Conservation (phyloP, 2,113 vertebrate genomes). For the Pygathrix nemaeus region DNA sequence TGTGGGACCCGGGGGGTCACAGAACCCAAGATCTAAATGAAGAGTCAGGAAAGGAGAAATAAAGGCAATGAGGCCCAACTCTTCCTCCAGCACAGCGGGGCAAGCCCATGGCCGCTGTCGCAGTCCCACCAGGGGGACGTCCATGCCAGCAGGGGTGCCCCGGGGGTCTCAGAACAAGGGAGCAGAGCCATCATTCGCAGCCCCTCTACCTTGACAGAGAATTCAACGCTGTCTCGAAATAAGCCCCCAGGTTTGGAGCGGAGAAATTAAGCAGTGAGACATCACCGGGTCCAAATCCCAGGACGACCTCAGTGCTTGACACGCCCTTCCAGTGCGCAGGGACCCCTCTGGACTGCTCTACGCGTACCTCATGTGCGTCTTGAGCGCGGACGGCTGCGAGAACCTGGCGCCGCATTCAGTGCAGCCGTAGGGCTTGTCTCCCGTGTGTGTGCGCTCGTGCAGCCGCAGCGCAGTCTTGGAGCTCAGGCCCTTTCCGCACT, state of each 20-base stretch:
- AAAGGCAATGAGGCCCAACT: background rate
- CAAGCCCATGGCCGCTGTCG: background rate
- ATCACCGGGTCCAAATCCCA: background rate
- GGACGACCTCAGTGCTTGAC: background rate
- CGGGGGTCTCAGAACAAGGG: too few species aligned
- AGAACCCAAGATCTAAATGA: background rate
- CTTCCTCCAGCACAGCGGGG: background rate
- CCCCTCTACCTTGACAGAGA: background rate
- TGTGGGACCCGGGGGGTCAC: background rate
- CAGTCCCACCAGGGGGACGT: too few species aligned
- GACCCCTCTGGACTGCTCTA: background rate
- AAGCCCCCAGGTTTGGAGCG: background rate
- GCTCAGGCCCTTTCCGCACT: constrained; percentile 96
- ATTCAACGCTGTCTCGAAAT: background rate
- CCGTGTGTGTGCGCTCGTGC: constrained; percentile 95
- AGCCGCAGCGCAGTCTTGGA: constrained; percentile 93
- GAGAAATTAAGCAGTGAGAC: background rate
- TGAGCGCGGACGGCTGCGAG: constrained; percentile 97
- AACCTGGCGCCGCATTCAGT: constrained; percentile 92
- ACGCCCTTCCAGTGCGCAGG: background rate
- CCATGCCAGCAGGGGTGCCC: too few species aligned
- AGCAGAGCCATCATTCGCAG: background rate
- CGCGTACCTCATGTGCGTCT: constrained; percentile 95
- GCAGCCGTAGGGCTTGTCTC: constrained; percentile 93
- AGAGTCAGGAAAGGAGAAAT: background rate